A percentile compares a stretch with the other conserved stretches of the same genome.
Conservation (phyloP, 2,797 vertebrate genomes). For the Spondyliosoma cantharus region DNA sequence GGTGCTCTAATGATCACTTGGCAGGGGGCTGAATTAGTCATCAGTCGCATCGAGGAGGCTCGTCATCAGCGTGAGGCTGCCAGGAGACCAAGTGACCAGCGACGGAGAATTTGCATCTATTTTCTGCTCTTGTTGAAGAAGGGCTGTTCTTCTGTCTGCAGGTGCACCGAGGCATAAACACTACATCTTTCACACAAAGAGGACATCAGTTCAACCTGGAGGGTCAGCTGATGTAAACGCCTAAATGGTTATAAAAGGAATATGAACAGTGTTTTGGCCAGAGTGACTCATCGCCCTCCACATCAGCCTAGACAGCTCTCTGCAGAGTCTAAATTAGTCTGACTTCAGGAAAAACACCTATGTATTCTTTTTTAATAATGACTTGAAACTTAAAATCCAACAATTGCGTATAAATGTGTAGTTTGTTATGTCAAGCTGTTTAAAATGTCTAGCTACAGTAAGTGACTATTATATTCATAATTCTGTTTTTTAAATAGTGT, state of each 20-base stretch:
- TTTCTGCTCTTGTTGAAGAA: not conserved
- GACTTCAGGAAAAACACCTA: too few relatives aligned
- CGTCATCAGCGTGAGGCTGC: not conserved
- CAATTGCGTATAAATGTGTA: too few relatives aligned
- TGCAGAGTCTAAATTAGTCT: not conserved
- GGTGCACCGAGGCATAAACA: not conserved
- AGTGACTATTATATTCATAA: too few relatives aligned
- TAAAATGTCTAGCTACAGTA: too few relatives aligned
- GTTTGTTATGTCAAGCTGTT: too few relatives aligned
- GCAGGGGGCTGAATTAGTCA: not conserved
- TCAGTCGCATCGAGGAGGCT: not conserved
- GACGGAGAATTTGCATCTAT: not conserved
- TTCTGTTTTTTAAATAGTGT: too few relatives aligned
- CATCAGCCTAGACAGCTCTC: constrained; percentile 4
- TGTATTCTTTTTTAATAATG: too few relatives aligned
- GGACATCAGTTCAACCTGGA: constrained; percentile 4
- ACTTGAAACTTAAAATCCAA: too few relatives aligned
- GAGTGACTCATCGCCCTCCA: constrained; percentile 1
- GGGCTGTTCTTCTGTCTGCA: not conserved
- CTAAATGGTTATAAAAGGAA: constrained; percentile 5
- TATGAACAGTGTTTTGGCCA: not conserved
- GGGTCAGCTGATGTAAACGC: not conserved
- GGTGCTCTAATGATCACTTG: constrained; percentile 1
- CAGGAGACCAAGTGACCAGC: not conserved
- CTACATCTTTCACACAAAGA: constrained; percentile 27